Evolutionary conservation across 2,888 invertebrate species (phyloP).

Genomic region (Cyclophora punctaria): DNA sequence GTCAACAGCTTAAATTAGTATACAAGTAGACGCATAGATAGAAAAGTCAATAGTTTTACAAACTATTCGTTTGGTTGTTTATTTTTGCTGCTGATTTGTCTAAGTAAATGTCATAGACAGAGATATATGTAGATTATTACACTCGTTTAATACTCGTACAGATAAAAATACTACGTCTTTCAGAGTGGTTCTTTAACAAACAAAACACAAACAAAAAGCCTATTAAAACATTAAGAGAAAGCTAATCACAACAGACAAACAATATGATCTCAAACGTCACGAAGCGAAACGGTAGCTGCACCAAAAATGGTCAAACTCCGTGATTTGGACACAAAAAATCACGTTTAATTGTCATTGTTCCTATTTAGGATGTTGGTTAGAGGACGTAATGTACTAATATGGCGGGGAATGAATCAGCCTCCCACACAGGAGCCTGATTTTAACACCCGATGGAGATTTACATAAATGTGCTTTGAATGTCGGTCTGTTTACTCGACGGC

Average conservation of each 20-base stretch:
- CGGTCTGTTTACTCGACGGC: slow-evolving; percentile 11
- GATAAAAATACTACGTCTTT: too few species aligned
- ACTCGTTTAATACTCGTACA: too few species aligned
- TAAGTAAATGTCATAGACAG: too few species aligned
- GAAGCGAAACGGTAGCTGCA: slow-evolving; percentile 12
- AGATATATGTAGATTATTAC: too few species aligned
- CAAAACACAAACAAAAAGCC: too few species aligned
- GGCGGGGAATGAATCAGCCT: slow-evolving; percentile 22
- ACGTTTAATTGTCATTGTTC: slow-evolving; percentile 35
- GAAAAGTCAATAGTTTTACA: too few species aligned
- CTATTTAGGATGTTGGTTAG: slow-evolving; percentile 25
- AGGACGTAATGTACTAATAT: slow-evolving; percentile 33
- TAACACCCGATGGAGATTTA: slow-evolving; percentile 28
- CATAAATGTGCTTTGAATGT: slow-evolving; percentile 11
- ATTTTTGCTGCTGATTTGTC: too few species aligned
- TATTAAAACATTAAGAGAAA: not conserved
- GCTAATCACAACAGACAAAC: slow-evolving; percentile 11
- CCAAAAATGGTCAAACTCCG: slow-evolving; percentile 31
- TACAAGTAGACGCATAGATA: too few species aligned
- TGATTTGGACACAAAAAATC: slow-evolving; percentile 43
- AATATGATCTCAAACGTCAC: slow-evolving; percentile 13
- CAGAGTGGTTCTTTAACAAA: too few species aligned
- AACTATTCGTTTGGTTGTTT: too few species aligned
- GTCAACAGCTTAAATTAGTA: too few species aligned
- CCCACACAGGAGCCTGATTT: slow-evolving; percentile 28